Base-by-base conservation (phyloP, 2,888 invertebrate genomes). In the Drosophila mettleri region DNA sequence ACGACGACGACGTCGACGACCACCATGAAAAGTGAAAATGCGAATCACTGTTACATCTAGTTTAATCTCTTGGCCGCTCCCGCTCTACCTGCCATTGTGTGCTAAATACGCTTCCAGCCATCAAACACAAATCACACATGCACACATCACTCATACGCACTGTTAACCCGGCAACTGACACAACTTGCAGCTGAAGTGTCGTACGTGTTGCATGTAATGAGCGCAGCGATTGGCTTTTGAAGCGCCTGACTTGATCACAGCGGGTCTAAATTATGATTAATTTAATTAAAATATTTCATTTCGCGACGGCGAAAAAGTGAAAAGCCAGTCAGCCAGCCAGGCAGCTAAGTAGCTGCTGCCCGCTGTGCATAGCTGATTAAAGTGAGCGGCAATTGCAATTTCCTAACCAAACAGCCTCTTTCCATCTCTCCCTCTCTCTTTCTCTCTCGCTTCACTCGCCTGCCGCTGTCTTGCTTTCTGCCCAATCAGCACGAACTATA, bases 401-500 rank as follows among this genome's bases (percentile, higher is more conserved):
- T 63, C 53, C 53, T 46, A 41, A 53, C 38, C 64, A 45, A 36
- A 33, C n/a, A 39, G n/a, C 16, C 57, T n/a, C 63, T 33, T 34
- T 64, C 9, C 14, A 45, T 45, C 3, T 46, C 6, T 16, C 29
- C 22, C 43, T 43, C 46, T 18, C 29, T 46, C 29, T 31, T 20
- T 31, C 7, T 48, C 31, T 31, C n/a, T 22, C n/a, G 27, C 9
- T 46, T 3, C n/a, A n/a, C n/a, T 45, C 12, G 0, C 20, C 39
- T 27, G 18, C 27, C 29, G 33, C 10, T 52, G 31, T 33, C 51
- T 31, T 45, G 20, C 39, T 63, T 65, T 48, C 45, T 48, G 43
- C 14, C 41, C 46, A 36, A 61, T 18, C 67, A 89, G 90, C 86
- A 88, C 63, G 91, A 95, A 94, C 94, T 95, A 94, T 94, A 95